A percentile compares a stretch with the other conserved stretches of the same genome.
phyloP scores from a whole-genome alignment of 2,113 vertebrate species.

The Megaceryle torquata region DNA sequence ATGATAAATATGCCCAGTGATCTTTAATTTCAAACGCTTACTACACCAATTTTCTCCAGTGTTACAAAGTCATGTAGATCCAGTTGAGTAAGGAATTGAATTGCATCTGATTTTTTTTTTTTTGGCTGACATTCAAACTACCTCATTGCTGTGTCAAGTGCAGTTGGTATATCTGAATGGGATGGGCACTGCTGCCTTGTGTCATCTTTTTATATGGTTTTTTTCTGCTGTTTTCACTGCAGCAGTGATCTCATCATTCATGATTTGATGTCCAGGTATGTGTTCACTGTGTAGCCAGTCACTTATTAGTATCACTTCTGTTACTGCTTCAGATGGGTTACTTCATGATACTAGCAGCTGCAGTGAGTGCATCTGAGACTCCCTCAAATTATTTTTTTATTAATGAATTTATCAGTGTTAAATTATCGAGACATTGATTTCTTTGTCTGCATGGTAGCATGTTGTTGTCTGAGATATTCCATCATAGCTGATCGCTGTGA shows the following conservation, averaged over 20 bases:
- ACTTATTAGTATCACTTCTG: neutral
- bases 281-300: neutral
- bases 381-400: neutral
- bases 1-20: neutral
- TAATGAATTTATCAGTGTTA: neutral
- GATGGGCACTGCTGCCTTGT: neutral
- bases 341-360: too few species aligned
- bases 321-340: neutral
- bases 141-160: conserved; percentile 32
- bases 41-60: neutral
- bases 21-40: neutral
- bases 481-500: neutral
- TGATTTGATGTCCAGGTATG: neutral
- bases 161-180: neutral
- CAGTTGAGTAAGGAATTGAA: conserved; percentile 14
- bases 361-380: neutral
- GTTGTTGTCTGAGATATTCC: neutral
- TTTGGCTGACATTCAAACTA: conserved; percentile 50
- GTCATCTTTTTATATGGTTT: neutral
- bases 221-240: conserved; percentile 8
- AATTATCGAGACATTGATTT: neutral
- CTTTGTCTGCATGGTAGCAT: neutral
- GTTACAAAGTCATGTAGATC: conserved; percentile 46
- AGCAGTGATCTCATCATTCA: conserved; percentile 21
- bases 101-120: neutral